These are phyloP conservation scores for Phalacrocorax carbo DNA, from an alignment of 2,113 vertebrate species.

Conservation along the genomic window DNA sequence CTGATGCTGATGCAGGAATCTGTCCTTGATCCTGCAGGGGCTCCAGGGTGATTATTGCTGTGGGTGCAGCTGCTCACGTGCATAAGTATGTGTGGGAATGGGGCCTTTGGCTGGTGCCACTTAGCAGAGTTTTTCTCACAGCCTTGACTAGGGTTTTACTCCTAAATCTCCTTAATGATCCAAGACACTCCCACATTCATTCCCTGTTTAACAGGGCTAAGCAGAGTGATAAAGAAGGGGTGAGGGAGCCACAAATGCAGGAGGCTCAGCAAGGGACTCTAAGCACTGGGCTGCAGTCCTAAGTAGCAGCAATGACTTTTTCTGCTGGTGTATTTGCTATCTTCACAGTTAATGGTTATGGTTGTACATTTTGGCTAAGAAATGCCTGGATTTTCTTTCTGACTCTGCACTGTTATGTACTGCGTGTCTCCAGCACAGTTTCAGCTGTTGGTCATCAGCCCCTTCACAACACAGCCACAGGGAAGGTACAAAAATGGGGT, in stretches of 20 bases:
- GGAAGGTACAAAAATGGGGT: not conserved
- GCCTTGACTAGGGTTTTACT: not conserved
- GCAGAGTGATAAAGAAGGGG: not conserved
- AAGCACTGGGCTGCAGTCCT: not conserved
- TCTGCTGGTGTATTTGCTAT: not conserved
- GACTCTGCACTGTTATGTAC: not conserved
- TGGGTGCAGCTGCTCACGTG: not conserved
- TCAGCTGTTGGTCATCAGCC: not conserved
- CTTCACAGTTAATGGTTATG: not conserved
- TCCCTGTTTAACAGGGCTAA: not conserved
- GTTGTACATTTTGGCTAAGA: not conserved
- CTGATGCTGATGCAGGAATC: not conserved
- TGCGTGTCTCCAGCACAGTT: not conserved
- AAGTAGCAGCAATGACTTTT: not conserved
- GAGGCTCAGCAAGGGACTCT: not conserved
- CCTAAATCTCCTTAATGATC: slow-evolving; percentile 18
- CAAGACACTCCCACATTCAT: not conserved
- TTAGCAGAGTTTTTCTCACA: slow-evolving; percentile 11
- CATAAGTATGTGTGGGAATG: not conserved
- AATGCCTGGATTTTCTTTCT: not conserved
- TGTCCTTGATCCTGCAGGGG: not conserved
- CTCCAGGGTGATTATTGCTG: not conserved
- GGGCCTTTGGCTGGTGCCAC: not conserved
- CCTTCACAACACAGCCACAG: not conserved
- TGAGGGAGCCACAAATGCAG: not conserved